A percentile compares a stretch with the other conserved stretches of the same genome.
Conservation (phyloP, 2,888 invertebrate species). For the Stegophylla sp. region DNA sequence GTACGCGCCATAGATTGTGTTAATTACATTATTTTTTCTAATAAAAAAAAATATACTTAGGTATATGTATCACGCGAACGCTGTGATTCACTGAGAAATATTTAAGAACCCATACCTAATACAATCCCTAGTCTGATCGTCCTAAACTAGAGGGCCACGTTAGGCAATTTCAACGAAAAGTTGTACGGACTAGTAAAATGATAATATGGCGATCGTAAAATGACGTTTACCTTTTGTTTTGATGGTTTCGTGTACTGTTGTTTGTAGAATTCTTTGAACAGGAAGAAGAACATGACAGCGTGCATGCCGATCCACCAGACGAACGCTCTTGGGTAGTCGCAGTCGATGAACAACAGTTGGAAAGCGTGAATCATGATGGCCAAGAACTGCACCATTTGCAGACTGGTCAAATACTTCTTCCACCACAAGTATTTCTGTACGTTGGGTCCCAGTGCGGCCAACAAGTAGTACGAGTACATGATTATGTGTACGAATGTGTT, state of each 20-base stretch:
- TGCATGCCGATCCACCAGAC: constrained; percentile 96
- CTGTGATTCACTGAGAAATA: too few relatives aligned
- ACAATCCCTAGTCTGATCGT: too few relatives aligned
- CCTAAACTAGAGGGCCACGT: not conserved
- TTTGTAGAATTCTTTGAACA: constrained; percentile 93
- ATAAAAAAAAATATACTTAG: too few relatives aligned
- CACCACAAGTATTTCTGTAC: constrained; percentile 91
- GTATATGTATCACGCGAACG: too few relatives aligned
- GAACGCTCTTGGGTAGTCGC: constrained; percentile 91
- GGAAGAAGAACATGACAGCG: constrained; percentile 93
- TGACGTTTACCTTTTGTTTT: constrained; percentile 63
- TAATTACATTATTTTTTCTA: too few relatives aligned
- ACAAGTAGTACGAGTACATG: constrained; percentile 93
- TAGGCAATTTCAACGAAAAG: not conserved
- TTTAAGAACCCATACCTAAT: too few relatives aligned
- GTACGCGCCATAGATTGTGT: too few relatives aligned
- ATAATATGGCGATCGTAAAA: not conserved
- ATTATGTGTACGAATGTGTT: constrained; percentile 97
- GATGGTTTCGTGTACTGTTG: constrained; percentile 74
- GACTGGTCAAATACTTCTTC: constrained; percentile 90
- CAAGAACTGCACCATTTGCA: constrained; percentile 94
- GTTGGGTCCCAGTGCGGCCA: constrained; percentile 87
- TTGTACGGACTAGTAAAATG: not conserved
- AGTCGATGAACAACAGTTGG: constrained; percentile 88
- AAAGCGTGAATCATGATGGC: constrained; percentile 90